These are phyloP conservation scores for Butastur rufipennis DNA, from an alignment of 2,113 vertebrate species.

Conservation along the genomic window DNA sequence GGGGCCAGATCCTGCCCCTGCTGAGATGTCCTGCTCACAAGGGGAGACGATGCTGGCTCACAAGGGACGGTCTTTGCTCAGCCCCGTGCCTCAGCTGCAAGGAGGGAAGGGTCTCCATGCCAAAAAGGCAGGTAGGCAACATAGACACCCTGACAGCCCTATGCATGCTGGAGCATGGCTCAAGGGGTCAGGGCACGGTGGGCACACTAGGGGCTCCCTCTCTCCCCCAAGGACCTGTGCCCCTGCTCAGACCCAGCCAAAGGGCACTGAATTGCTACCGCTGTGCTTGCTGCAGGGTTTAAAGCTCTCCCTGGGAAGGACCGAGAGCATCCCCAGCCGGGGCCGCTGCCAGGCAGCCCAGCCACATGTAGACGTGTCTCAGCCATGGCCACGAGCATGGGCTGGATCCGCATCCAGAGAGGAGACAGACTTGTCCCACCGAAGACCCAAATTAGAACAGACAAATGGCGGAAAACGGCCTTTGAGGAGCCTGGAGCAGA, in stretches of 20 bases:
- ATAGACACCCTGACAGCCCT: no score
- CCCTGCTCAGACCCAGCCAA: not conserved
- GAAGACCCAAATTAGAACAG: not conserved
- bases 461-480: not conserved
- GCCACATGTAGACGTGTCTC: not conserved
- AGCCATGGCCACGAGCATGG: not conserved
- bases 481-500: not conserved
- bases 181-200: not conserved
- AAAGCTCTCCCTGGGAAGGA: not conserved
- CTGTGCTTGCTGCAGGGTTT: not conserved
- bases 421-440: not conserved
- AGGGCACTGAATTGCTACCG: rapidly evolving
- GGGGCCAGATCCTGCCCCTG: not conserved
- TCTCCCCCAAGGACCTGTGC: not conserved
- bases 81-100: rapidly evolving
- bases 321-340: not conserved
- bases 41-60: not conserved
- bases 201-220: not conserved
- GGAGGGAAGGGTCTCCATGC: not conserved
- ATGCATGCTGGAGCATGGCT: not conserved
- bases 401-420: not conserved
- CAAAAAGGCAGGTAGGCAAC: not conserved
- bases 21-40: not conserved
- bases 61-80: not conserved
- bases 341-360: not conserved